These are phyloP conservation scores for Pterocles gutturalis DNA, from an alignment of 2,113 vertebrate genomes.

Conservation along the genomic window DNA sequence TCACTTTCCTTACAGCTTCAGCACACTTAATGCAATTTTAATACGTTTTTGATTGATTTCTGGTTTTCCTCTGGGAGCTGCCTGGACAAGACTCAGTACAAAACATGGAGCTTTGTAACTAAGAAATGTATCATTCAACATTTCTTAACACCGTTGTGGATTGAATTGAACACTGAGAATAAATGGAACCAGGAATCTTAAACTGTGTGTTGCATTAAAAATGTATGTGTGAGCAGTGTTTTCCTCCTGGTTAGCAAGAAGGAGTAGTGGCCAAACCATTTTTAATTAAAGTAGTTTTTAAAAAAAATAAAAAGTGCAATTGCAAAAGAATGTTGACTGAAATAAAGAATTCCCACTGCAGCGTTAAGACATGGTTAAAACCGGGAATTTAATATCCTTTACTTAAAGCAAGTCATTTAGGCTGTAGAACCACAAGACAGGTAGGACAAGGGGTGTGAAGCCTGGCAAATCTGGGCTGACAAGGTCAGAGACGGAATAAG, in stretches of 20 bases:
- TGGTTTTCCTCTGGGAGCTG: neutral
- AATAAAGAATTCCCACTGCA: neutral
- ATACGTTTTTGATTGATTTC: neutral
- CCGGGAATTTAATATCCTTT: neutral
- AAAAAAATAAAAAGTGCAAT: neutral
- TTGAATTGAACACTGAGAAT: neutral
- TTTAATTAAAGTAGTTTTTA: neutral
- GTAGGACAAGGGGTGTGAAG: neutral
- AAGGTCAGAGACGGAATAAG: neutral
- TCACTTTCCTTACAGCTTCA: neutral
- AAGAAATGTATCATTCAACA: neutral
- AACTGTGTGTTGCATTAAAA: neutral
- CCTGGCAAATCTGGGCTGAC: neutral
- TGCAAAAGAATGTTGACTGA: neutral
- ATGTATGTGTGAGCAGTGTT: neutral
- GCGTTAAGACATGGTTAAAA: neutral
- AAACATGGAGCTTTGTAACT: neutral
- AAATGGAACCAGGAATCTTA: neutral
- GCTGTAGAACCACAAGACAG: neutral
- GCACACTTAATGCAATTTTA: neutral
- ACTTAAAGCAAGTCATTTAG: neutral
- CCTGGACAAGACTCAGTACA: neutral
- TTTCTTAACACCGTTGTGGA: neutral
- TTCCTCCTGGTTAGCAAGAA: neutral
- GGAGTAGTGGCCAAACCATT: neutral